These are phyloP conservation scores for Opisthocomus hoazin DNA, from an alignment of 2,113 vertebrate species.

Conservation along the genomic window DNA sequence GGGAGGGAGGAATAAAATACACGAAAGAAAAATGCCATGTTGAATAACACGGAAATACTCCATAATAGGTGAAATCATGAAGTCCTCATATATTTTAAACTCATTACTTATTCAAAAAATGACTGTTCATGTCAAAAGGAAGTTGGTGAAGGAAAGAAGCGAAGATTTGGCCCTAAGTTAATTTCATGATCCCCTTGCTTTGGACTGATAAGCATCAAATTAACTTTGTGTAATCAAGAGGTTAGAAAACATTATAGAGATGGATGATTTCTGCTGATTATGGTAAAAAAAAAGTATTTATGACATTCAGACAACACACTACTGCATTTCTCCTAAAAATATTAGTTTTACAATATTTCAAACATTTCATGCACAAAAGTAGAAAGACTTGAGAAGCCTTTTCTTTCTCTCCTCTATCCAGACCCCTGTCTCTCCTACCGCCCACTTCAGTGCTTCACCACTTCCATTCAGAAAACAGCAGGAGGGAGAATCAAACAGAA, in stretches of 20 bases:
- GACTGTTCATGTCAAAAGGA: neutral
- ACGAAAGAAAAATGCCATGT: neutral
- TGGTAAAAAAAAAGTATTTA: neutral
- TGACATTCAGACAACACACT: neutral
- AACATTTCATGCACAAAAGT: neutral
- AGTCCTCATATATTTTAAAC: neutral
- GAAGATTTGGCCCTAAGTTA: constrained; percentile 10
- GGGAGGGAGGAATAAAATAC: neutral
- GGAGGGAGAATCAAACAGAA: constrained; percentile 11
- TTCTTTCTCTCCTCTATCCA: neutral
- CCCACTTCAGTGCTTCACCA: neutral
- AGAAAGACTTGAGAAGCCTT: neutral
- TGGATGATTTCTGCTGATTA: constrained; percentile 25
- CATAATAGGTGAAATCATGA: neutral
- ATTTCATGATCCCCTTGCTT: constrained; percentile 32
- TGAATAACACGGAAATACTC: neutral
- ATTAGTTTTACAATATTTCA: neutral
- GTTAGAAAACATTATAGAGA: neutral
- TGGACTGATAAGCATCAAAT: constrained; percentile 1
- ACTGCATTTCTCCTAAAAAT: neutral
- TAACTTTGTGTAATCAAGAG: constrained; percentile 34
- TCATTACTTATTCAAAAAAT: neutral
- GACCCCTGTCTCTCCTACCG: neutral
- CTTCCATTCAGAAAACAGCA: neutral
- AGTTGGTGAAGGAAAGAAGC: neutral